These are phyloP conservation scores for Chrysolina oricalcia DNA, from an alignment of 2,888 invertebrate genomes.

Conservation along the genomic window DNA sequence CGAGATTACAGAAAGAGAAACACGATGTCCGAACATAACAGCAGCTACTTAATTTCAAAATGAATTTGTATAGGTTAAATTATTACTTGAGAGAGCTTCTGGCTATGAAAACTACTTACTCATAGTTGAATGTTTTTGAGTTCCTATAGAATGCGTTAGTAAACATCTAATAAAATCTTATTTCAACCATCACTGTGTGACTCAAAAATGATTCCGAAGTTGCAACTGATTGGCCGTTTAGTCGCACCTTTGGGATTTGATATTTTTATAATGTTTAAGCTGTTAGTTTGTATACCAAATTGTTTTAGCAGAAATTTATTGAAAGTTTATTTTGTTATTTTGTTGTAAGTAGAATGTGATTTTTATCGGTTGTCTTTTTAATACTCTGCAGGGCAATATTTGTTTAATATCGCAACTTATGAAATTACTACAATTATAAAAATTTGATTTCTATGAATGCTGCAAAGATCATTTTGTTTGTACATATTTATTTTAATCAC, in stretches of 20 bases:
- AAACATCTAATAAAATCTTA: conserved; percentile 37
- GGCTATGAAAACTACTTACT: conserved; percentile 25
- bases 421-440: conserved; percentile 2
- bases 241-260: conserved; percentile 4
- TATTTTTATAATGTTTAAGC: conserved; percentile 29
- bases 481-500: conserved; percentile 30
- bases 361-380: conserved; percentile 5
- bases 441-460: conserved; percentile 21
- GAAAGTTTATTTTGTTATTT: conserved; percentile 24
- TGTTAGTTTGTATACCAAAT: conserved; percentile 24
- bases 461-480: conserved; percentile 28
- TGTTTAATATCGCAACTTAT: neutral
- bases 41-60: conserved; percentile 80
- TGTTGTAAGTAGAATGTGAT: conserved; percentile 23
- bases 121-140: conserved; percentile 27
- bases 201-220: conserved; percentile 30
- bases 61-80: conserved; percentile 33
- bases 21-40: conserved; percentile 74
- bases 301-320: conserved; percentile 10
- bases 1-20: conserved; percentile 48
- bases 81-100: conserved; percentile 25
- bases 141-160: conserved; percentile 46
- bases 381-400: conserved; percentile 14
- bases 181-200: conserved; percentile 32
- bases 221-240: neutral